phyloP scores from a whole-genome alignment of 1,140 invertebrate genomes.

The Drosophila bipectinata region DNA sequence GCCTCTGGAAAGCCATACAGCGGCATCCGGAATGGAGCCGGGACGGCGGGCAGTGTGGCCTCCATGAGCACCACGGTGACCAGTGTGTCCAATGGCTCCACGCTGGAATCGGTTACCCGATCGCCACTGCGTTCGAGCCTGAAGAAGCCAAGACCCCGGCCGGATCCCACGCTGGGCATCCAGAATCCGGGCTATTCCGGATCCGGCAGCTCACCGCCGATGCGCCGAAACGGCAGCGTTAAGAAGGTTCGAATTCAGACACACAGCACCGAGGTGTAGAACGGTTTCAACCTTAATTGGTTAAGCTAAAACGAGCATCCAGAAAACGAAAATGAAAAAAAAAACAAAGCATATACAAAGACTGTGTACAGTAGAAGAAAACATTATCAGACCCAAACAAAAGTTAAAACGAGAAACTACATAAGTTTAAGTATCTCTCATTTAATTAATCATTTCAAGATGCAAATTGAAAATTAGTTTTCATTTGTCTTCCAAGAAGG shows the following conservation, averaged over 20 bases:
- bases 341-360: conserved; percentile 62
- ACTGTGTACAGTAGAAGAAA: conserved; percentile 77
- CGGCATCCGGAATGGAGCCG: conserved; percentile 88
- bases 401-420: conserved; percentile 21
- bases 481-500: conserved; percentile 76
- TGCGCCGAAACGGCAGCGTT: conserved; percentile 91
- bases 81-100: conserved; percentile 87
- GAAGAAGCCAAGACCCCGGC: conserved; percentile 89
- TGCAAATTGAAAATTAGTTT: conserved; percentile 52
- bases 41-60: conserved; percentile 87
- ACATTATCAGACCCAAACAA: conserved; percentile 29
- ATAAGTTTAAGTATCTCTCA: conserved; percentile 27
- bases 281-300: conserved; percentile 29
- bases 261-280: conserved; percentile 92
- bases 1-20: conserved; percentile 92
- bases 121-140: conserved; percentile 92
- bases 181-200: conserved; percentile 91
- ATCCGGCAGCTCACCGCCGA: conserved; percentile 90
- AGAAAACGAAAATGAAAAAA: conserved; percentile 45
- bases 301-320: conserved; percentile 42
- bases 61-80: conserved; percentile 91
- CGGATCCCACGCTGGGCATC: conserved; percentile 88
- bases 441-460: conserved; percentile 37
- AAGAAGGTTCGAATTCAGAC: conserved; percentile 95
- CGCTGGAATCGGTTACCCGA: conserved; percentile 86